Evolutionary conservation across 64 coral and sea anemone genomes (phyloP).

Genomic region (Porites australiensis): DNA sequence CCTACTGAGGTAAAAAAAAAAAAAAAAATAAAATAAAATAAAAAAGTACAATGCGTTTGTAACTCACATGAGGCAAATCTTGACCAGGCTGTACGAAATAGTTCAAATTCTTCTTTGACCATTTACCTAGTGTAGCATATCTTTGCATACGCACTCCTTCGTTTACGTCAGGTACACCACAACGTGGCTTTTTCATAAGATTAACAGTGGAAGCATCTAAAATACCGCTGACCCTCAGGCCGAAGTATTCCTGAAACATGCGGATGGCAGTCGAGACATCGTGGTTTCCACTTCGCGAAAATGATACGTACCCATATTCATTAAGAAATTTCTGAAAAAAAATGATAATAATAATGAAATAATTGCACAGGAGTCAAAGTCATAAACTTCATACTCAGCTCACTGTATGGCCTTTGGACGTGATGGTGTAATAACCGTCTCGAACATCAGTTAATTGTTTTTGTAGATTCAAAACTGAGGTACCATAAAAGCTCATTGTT

Average conservation of each 20-base stretch:
- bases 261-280: slow-evolving; percentile 71
- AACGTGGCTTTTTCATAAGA: slow-evolving; percentile 83
- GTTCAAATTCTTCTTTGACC: slow-evolving; percentile 2
- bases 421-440: too few relatives aligned
- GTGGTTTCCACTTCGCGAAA: slow-evolving; percentile 70
- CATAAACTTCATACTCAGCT: too few relatives aligned
- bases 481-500: too few relatives aligned
- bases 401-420: too few relatives aligned
- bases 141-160: not conserved
- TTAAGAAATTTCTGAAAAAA: slow-evolving; percentile 51
- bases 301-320: slow-evolving; percentile 79
- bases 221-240: slow-evolving; percentile 63
- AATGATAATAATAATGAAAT: too few relatives aligned
- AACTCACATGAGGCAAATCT: slow-evolving; percentile 10
- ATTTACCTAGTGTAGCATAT: not conserved
- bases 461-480: too few relatives aligned
- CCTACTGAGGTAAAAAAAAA: too few relatives aligned
- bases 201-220: slow-evolving; percentile 66
- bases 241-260: slow-evolving; percentile 77
- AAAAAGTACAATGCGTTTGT: too few relatives aligned
- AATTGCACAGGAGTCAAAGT: too few relatives aligned
- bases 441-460: too few relatives aligned
- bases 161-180: slow-evolving; percentile 70
- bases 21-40: too few relatives aligned
- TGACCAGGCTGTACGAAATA: slow-evolving; percentile 44